Conservation (phyloP, 1,140 invertebrate genomes). For the Cotesia vestalis region DNA sequence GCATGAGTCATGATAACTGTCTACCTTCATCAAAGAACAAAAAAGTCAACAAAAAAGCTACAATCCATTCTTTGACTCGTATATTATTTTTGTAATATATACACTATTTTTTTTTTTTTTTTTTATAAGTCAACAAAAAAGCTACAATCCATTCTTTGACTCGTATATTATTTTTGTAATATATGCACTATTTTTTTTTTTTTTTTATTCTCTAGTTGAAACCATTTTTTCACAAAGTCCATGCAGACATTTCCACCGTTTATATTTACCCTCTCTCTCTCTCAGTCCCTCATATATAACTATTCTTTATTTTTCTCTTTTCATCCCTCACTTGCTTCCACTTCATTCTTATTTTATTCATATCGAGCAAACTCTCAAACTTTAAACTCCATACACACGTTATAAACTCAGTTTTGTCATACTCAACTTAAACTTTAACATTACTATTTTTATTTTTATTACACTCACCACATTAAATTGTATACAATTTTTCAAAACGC, state of each 20-base stretch:
- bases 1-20: too few relatives aligned
- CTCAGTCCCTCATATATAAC: slow-evolving; percentile 21
- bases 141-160: background rate
- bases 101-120: slow-evolving; percentile 26
- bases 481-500: slow-evolving; percentile 35
- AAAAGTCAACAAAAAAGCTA: too few relatives aligned
- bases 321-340: slow-evolving; percentile 19
- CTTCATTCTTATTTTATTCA: slow-evolving; percentile 23
- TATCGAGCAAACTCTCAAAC: slow-evolving; percentile 30
- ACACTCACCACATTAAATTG: slow-evolving; percentile 6
- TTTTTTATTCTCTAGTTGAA: background rate
- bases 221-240: too few relatives aligned
- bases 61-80: background rate
- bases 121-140: too few relatives aligned
- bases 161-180: background rate
- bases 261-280: slow-evolving; percentile 2
- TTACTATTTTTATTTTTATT: slow-evolving; percentile 18
- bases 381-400: slow-evolving; percentile 17
- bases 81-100: background rate
- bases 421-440: background rate
- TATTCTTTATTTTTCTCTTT: slow-evolving; percentile 19
- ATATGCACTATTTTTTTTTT: slow-evolving; percentile 18
- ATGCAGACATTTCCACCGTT: too few relatives aligned
- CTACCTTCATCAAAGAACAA: slow-evolving; percentile 6
- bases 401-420: background rate